These are phyloP conservation scores for Atta colombica DNA, from an alignment of 1,140 invertebrate genomes.

Conservation along the genomic window DNA sequence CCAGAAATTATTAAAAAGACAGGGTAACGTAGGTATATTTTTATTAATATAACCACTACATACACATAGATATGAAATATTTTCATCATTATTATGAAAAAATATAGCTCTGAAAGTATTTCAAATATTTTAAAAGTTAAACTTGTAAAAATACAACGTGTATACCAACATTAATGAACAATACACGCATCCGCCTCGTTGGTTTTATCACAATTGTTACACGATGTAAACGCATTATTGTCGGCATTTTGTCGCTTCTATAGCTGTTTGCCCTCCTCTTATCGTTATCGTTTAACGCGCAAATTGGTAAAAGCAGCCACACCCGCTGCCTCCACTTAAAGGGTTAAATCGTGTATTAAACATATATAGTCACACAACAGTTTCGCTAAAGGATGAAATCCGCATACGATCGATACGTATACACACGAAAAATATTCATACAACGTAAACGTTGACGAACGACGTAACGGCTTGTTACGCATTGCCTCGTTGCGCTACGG, in stretches of 20 bases:
- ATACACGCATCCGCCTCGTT: neutral
- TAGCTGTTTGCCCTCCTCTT: slow-evolving; percentile 23
- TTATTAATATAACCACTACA: neutral
- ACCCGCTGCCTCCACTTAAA: slow-evolving; percentile 35
- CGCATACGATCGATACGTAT: slow-evolving; percentile 32
- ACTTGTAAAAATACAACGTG: neutral
- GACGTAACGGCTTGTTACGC: slow-evolving; percentile 43
- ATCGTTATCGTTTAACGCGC: slow-evolving; percentile 54
- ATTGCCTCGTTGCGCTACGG: slow-evolving; percentile 20
- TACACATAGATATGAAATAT: neutral
- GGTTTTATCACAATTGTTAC: slow-evolving; percentile 12
- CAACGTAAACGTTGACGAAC: slow-evolving; percentile 54
- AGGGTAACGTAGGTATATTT: neutral
- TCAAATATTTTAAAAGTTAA: slow-evolving; percentile 19
- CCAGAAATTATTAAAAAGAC: neutral
- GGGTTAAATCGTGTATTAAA: slow-evolving; percentile 49
- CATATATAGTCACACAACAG: neutral
- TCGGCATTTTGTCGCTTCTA: slow-evolving; percentile 9
- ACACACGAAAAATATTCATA: slow-evolving; percentile 48
- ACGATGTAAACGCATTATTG: slow-evolving; percentile 26
- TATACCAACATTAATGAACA: slow-evolving; percentile 2
- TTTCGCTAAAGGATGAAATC: slow-evolving; percentile 14
- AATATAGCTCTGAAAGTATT: neutral
- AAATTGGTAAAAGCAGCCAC: slow-evolving; percentile 54
- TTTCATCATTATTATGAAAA: neutral